Evolutionary conservation across 2,888 invertebrate genomes (phyloP), one percentile per base, ranked within the genome.

Genomic region (Panzeria rudis): DNA sequence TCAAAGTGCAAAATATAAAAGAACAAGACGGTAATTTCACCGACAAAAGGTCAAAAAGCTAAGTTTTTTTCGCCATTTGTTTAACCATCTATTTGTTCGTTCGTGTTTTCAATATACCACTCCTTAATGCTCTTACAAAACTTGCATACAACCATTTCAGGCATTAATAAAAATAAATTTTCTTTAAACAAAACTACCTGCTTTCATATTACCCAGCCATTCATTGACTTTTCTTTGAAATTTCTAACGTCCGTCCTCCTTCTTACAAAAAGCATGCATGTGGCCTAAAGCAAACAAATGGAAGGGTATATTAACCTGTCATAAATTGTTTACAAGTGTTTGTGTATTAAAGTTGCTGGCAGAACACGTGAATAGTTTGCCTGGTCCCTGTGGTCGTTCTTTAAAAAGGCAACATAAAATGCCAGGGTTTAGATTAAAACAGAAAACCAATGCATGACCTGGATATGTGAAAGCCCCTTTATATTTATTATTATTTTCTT

Each of bases 261-360:
- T 62, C 25, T 9, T 15, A 20, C 5, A 44, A 32, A 35, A 54
- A 32, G 29, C 52, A 20, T 29, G 68, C 56, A 56, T 50, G 68
- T 54, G n/a, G n/a, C n/a, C n/a, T n/a, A 52, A 66, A 56, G 50
- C 41, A 35, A 81, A 76, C 41, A 69, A 54, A 32, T 38, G 56
- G 35, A 68, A 72, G 68, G 62, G 72, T 68, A 38, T 77, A 73
- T 69, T 73, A 78, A 78, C 73, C 73, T 73, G 66, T 54, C 77
- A 68, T 72, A 77, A 72, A 44, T 50, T 59, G 20, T 41, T 52
- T 50, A 5, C 41, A 32, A 47, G 35, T 38, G 15, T 29, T 25
- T 13, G 8, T 35, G 59, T 20, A 23, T 4, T 1, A 17, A 50
- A 50, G 15, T 41, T 73, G 13, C 59, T 23, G 17, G 1, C 9